phyloP scores from a whole-genome alignment of 2,113 vertebrate genomes.

The Thymallus thymallus region DNA sequence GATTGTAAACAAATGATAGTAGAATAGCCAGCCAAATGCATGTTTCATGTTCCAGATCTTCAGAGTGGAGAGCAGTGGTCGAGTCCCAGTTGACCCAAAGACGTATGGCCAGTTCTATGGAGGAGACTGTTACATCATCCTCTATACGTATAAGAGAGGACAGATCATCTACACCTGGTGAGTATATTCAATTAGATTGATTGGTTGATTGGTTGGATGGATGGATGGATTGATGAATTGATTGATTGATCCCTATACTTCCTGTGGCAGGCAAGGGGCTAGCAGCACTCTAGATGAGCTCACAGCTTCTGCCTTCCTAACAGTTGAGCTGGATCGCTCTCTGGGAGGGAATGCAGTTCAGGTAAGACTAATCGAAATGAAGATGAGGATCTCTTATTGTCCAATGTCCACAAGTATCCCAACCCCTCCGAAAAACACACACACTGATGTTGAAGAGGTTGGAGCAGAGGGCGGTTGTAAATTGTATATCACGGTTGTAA shows the following conservation, averaged over 20 bases:
- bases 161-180: constrained; percentile 93
- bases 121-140: constrained; percentile 90
- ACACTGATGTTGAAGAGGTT: no score
- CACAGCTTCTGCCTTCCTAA: constrained; percentile 87
- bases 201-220: not conserved
- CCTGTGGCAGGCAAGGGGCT: constrained; percentile 83
- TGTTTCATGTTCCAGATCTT: constrained; percentile 76
- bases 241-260: not conserved
- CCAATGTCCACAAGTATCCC: no score
- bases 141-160: constrained; percentile 83
- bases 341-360: constrained; percentile 83
- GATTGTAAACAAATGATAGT: not conserved
- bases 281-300: constrained; percentile 81
- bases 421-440: no score
- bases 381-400: not conserved
- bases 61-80: constrained; percentile 83
- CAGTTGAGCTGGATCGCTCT: constrained; percentile 83
- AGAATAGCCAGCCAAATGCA: not conserved
- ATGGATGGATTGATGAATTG: not conserved
- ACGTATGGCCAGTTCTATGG: constrained; percentile 86
- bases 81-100: constrained; percentile 70
- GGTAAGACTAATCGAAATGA: constrained; percentile 57
- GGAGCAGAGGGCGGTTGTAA: not conserved
- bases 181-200: not conserved
- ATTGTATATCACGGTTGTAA: not conserved